Evolutionary conservation across 2,797 vertebrate species (phyloP).

Genomic region (Sebastes hubbsi): DNA sequence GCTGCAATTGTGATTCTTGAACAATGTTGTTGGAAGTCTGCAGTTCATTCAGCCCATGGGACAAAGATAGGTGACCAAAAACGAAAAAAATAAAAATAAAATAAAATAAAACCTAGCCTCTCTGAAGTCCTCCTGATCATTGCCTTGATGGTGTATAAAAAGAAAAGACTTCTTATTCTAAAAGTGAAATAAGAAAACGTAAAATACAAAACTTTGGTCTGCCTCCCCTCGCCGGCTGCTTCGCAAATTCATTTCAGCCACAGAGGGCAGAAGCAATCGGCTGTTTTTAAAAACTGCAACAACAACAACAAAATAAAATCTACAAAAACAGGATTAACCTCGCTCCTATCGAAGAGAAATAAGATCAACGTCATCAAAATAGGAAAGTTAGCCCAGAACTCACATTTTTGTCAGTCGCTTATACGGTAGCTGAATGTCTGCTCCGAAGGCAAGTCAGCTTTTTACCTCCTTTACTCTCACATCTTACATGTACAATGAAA

Average conservation of each 20-base stretch:
- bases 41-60: conserved; percentile 58
- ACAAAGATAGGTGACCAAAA: conserved; percentile 57
- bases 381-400: conserved; percentile 79
- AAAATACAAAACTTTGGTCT: conserved; percentile 90
- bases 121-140: conserved; percentile 65
- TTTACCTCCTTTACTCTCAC: conserved; percentile 65
- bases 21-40: conserved; percentile 71
- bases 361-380: conserved; percentile 66
- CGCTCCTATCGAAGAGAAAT: conserved; percentile 73
- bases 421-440: conserved; percentile 74
- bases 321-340: conserved; percentile 78
- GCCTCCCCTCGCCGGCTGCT: conserved; percentile 79
- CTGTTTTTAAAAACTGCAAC: conserved; percentile 67
- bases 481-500: conserved; percentile 75
- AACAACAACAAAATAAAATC: conserved; percentile 58
- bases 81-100: conserved; percentile 26
- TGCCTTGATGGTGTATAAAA: conserved; percentile 61
- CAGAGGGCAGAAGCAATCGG: conserved; percentile 68
- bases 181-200: conserved; percentile 78
- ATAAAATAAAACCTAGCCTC: conserved; percentile 38
- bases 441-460: conserved; percentile 75
- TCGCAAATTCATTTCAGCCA: conserved; percentile 68
- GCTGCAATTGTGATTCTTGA: conserved; percentile 79
- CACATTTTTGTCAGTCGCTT: conserved; percentile 77
- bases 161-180: conserved; percentile 68